phyloP scores from a whole-genome alignment of 2,888 invertebrate genomes.

The Hirtodrosophila histrioides region DNA sequence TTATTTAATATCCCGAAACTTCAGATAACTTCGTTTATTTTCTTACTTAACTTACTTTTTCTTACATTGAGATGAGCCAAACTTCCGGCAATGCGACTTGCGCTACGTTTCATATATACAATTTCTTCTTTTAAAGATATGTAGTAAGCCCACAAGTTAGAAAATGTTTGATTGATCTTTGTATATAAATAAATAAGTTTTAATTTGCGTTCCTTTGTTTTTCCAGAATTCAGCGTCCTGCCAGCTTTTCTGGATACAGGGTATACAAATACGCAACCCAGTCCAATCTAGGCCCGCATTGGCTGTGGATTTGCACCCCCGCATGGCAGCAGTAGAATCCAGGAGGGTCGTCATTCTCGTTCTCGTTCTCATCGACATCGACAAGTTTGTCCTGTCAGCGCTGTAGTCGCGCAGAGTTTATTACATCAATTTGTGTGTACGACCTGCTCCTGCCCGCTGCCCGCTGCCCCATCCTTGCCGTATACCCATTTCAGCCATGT shows the following conservation, averaged over 20 bases:
- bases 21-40: too few species aligned
- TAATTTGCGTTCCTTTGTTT: too few species aligned
- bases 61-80: too few species aligned
- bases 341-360: slow-evolving; percentile 27
- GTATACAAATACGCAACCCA: slow-evolving; percentile 15
- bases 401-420: slow-evolving; percentile 70
- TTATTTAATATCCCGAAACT: too few species aligned
- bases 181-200: neutral
- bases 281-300: slow-evolving; percentile 22
- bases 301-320: slow-evolving; percentile 44
- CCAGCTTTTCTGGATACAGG: slow-evolving; percentile 1
- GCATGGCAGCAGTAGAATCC: slow-evolving; percentile 10
- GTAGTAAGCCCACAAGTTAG: too few species aligned
- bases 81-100: too few species aligned
- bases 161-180: too few species aligned
- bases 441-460: slow-evolving; percentile 1
- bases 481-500: slow-evolving; percentile 40
- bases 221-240: too few species aligned
- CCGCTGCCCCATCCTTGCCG: slow-evolving; percentile 7
- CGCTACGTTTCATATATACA: too few species aligned
- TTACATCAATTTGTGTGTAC: slow-evolving; percentile 75
- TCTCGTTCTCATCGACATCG: slow-evolving; percentile 52
- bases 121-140: too few species aligned
- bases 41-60: too few species aligned
- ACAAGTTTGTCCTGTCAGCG: slow-evolving; percentile 79